phyloP scores from a whole-genome alignment of 2,888 invertebrate genomes.

The Agapetus fuscipes region DNA sequence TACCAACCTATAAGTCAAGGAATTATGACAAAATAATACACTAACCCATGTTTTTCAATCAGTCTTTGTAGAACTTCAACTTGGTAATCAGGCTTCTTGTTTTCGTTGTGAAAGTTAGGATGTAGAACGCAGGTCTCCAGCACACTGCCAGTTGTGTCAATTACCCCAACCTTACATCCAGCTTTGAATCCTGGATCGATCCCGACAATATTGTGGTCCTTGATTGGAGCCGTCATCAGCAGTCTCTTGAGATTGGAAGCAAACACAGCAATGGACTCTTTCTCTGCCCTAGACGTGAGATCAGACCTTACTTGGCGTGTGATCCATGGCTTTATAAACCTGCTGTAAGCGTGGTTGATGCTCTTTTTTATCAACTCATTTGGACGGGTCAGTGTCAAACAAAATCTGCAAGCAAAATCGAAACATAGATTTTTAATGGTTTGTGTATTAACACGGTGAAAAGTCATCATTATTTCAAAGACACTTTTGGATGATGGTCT shows the following conservation, averaged over 20 bases:
- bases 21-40: too few species aligned
- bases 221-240: conserved; percentile 68
- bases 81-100: conserved; percentile 34
- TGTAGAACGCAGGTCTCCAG: conserved; percentile 60
- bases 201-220: conserved; percentile 70
- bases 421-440: background rate
- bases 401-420: conserved; percentile 29
- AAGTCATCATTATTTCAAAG: too few species aligned
- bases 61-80: conserved; percentile 41
- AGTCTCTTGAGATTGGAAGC: conserved; percentile 76
- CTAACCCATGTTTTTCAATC: conserved; percentile 48
- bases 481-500: too few species aligned
- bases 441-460: background rate
- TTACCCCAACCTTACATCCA: conserved; percentile 81
- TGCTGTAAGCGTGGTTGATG: conserved; percentile 35
- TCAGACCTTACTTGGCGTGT: conserved; percentile 61
- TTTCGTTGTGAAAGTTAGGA: conserved; percentile 45
- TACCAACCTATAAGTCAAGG: too few species aligned
- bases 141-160: conserved; percentile 61
- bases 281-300: conserved; percentile 65
- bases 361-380: conserved; percentile 38
- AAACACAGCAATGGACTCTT: conserved; percentile 78
- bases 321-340: conserved; percentile 52
- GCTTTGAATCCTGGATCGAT: conserved; percentile 85
- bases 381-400: conserved; percentile 35